Percentiles rank a stretch among this genome's conserved stretches.
Conservation (phyloP, 2,797 vertebrate genomes). For the Limnodromus scolopaceus region DNA sequence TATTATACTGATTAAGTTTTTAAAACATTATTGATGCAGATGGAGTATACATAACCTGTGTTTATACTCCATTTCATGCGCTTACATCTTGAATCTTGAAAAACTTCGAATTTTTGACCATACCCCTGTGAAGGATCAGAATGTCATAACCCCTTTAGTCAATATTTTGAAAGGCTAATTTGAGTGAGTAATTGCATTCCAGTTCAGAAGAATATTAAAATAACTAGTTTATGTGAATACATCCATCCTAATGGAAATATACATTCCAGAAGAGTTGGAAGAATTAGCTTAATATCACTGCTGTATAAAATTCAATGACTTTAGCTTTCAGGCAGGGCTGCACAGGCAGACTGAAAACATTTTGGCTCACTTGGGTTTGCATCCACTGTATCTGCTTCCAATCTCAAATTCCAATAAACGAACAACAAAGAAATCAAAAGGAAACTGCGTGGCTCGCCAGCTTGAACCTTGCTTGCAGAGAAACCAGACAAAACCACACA, state of each 20-base stretch:
- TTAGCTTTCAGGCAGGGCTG: slow-evolving; percentile 53
- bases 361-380: slow-evolving; percentile 50
- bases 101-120: slow-evolving; percentile 54
- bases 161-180: slow-evolving; percentile 68
- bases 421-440: slow-evolving; percentile 69
- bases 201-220: slow-evolving; percentile 61
- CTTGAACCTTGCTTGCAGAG: slow-evolving; percentile 69
- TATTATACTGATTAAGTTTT: slow-evolving; percentile 66
- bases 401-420: slow-evolving; percentile 66
- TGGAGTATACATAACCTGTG: slow-evolving; percentile 53
- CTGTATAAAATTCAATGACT: slow-evolving; percentile 54
- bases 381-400: slow-evolving; percentile 66
- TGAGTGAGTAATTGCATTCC: slow-evolving; percentile 62
- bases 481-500: slow-evolving; percentile 71
- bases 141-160: slow-evolving; percentile 57
- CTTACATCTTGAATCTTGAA: slow-evolving; percentile 26
- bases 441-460: slow-evolving; percentile 60
- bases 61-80: slow-evolving; percentile 57
- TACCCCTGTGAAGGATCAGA: slow-evolving; percentile 23
- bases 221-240: slow-evolving; percentile 52
- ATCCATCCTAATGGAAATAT: slow-evolving; percentile 60
- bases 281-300: slow-evolving; percentile 48
- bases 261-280: slow-evolving; percentile 58
- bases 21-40: slow-evolving; percentile 55
- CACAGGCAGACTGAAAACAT: slow-evolving; percentile 41